Evolutionary conservation across 92 coral and sea anemone genomes (phyloP), one percentile per base, ranked within the genome.

Genomic region (Porites lobata): DNA sequence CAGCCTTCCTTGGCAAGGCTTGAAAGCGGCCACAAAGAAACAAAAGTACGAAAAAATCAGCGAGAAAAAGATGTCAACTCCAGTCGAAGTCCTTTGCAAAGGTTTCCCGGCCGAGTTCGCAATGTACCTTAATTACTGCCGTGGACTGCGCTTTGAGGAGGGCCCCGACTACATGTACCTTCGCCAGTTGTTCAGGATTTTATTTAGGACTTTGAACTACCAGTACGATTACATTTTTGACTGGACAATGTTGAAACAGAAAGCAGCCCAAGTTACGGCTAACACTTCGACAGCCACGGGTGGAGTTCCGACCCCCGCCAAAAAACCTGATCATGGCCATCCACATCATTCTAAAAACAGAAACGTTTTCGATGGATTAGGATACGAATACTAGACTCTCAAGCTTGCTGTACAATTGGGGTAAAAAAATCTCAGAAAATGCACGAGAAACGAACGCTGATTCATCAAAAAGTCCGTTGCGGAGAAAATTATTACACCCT

Each of bases 91-190:
- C 50, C 93, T 96, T 79, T 96, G 99, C 84, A 94, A 96, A 74
- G 99, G 99, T 57, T 96, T 96, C 94, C 99, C 99, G 8, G 99
- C 99, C 11, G 99, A 96, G 92, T 96, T 96, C 85, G 99, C 99
- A 67, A 96, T 96, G 99, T 96, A 96, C 76, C 96, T 96, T 38
- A 96, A 96, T 92, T 96, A 96, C 80, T 96, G 99, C 89, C 95
- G 98, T 69, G 98, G 98, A 11, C 91, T 96, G 38, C 98, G 98
- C 54, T 96, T 96, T 58, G 98, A 94, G 78, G 99, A 96, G 70
- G 94, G 95, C 18, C 99, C 99, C 9, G 99, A 96, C 52, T 96
- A 96, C 93, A 96, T 96, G 99, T 96, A 96, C 72, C 93, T 96
- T 9, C 92, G 99, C 59, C 99, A 96, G 93, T 91, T 96, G 79